Base-by-base conservation (phyloP, 2,888 invertebrate genomes). In the Ophion costatus region DNA sequence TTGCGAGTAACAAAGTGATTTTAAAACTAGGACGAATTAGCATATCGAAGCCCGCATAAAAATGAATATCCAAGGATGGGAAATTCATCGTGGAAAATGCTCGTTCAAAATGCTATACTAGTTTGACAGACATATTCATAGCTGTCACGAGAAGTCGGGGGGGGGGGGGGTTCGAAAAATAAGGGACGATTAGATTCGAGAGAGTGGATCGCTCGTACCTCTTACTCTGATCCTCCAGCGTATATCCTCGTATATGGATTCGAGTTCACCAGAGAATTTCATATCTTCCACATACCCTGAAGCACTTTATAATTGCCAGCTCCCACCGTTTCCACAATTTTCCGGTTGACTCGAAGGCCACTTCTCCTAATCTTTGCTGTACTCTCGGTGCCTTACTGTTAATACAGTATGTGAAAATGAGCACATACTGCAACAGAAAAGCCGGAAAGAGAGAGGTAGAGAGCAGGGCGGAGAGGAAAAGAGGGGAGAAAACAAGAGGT, bases 291-390 rank as follows among this genome's bases (percentile, higher is more conserved):
- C 61, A 74, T 69, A n/a, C n/a, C 70, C 70, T 51, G 70, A 78
- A 81, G 81, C 64, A 75, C 78, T 82, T 82, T 75, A 75, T 84
- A 84, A 84, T 84, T 84, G 20, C 70, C 74, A 66, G 75, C 64
- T 81, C 33, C 66, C 17, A 56, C 78, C 59, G 78, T 61, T 75
- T 70, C 78, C 56, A 63, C 70, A 69, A 67, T 66, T 61, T 80
- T 64, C 64, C 20, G 33, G 29, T 61, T 69, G 70, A 69, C 61
- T 80, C 76, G 61, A 42, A 71, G 56, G 63, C 80, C 59, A 79
- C 78, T 75, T 71, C 51, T 66, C 17, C 74, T 74, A 64, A 63
- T 81, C 70, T 69, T 70, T 63, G 20, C 59, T 71, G 70, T 78
- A 75, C 83, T 59, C 63, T 57, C 69, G 42, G 22, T 45, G 57